Conservation (phyloP, 2,888 invertebrate genomes). For the Cephus runcator region DNA sequence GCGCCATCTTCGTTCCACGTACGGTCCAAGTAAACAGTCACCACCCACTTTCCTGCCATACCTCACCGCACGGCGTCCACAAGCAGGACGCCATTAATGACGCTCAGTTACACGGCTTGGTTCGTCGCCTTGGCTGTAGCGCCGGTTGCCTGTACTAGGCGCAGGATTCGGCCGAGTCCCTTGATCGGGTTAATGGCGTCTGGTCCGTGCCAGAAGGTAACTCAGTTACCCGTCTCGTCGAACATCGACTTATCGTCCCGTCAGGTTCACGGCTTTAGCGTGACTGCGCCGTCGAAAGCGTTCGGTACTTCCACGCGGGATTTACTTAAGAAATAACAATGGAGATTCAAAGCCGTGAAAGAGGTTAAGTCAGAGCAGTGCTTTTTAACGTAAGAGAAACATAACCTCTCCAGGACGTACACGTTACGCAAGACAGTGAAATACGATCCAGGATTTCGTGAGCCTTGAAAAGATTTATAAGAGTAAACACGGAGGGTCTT, state of each 20-base stretch:
- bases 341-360: neutral
- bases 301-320: neutral
- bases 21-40: too few species aligned
- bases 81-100: too few species aligned
- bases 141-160: too few species aligned
- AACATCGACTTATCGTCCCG: constrained; percentile 9
- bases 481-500: neutral
- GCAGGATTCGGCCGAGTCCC: too few species aligned
- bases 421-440: too few species aligned
- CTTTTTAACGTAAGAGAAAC: neutral
- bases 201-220: constrained; percentile 25
- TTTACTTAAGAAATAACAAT: neutral
- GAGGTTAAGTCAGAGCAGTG: neutral
- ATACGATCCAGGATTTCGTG: neutral
- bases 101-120: too few species aligned
- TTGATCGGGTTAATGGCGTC: constrained; percentile 37
- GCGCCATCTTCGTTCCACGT: too few species aligned
- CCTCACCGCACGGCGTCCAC: too few species aligned
- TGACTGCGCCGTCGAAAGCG: neutral
- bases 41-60: too few species aligned
- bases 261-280: neutral
- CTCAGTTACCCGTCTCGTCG: constrained; percentile 27
- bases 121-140: too few species aligned
- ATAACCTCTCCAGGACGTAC: neutral
- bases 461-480: neutral